phyloP scores from a whole-genome alignment of 2,113 vertebrate species.

The Marcusenius ussheri region DNA sequence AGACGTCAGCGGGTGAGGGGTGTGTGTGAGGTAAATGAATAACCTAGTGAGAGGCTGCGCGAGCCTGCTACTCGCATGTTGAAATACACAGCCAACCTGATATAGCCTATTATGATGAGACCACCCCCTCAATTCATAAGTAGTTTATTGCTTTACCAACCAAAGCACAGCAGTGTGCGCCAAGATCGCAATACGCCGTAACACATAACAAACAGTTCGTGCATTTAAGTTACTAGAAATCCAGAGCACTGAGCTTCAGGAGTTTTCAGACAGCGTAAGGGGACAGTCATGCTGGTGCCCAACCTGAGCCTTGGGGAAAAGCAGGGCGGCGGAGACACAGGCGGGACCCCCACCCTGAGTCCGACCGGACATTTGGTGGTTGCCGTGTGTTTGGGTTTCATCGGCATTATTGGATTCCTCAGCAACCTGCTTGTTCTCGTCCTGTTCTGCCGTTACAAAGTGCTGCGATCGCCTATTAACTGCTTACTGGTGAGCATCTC shows the following conservation, averaged over 20 bases:
- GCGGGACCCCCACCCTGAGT: constrained; percentile 2
- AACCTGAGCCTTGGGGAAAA: background rate
- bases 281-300: background rate
- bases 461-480: constrained; percentile 47
- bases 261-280: background rate
- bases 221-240: background rate
- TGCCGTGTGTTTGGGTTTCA: constrained; percentile 35
- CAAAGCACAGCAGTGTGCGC: no score
- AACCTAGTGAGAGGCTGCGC: no score
- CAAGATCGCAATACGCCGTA: background rate
- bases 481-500: constrained; percentile 46
- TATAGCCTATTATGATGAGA: background rate
- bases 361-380: constrained; percentile 35
- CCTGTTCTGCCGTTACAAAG: constrained; percentile 43
- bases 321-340: background rate
- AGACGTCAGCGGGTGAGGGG: background rate
- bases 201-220: no score
- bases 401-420: constrained; percentile 31
- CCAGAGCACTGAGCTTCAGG: background rate
- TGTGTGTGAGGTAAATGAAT: no score
- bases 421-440: constrained; percentile 25
- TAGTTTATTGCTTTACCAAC: background rate
- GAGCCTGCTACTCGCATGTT: background rate
- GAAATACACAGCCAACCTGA: background rate
- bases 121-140: background rate